phyloP scores from a whole-genome alignment of 2,797 vertebrate genomes.

The Sebastes vulpes region DNA sequence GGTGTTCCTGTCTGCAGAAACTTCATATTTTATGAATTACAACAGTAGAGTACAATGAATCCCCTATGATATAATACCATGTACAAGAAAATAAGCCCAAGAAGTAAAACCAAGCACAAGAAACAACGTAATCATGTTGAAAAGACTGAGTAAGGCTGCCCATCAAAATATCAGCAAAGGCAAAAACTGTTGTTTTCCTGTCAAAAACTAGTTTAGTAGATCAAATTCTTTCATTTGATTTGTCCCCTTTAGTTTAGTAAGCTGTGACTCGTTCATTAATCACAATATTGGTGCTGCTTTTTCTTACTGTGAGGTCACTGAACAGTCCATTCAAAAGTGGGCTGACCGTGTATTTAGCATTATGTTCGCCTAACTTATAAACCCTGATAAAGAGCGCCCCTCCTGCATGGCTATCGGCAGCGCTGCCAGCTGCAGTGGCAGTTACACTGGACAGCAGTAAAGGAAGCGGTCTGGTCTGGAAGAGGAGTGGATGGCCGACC shows the following conservation, averaged over 20 bases:
- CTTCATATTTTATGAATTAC: neutral
- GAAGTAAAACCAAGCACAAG: conserved; percentile 12
- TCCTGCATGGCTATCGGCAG: neutral
- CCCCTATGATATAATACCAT: neutral
- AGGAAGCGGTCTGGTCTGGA: neutral
- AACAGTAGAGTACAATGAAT: neutral
- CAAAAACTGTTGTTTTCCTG: neutral
- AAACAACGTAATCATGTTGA: neutral
- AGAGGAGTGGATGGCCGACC: neutral
- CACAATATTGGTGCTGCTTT: neutral
- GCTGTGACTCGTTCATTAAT: neutral
- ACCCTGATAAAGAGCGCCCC: neutral
- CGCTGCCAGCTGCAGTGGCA: neutral
- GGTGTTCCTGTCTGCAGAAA: neutral
- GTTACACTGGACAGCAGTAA: neutral
- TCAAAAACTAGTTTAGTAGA: neutral
- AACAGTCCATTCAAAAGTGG: neutral
- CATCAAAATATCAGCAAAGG: neutral
- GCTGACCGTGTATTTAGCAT: neutral
- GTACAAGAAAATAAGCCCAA: neutral
- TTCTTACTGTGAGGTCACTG: neutral
- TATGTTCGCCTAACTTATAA: neutral
- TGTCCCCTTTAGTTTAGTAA: neutral
- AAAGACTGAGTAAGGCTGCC: neutral
- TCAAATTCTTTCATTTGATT: neutral